Evolutionary conservation across 2,888 invertebrate genomes (phyloP), one percentile per base, ranked within the genome.

Genomic region (Lysandra bellargus): DNA sequence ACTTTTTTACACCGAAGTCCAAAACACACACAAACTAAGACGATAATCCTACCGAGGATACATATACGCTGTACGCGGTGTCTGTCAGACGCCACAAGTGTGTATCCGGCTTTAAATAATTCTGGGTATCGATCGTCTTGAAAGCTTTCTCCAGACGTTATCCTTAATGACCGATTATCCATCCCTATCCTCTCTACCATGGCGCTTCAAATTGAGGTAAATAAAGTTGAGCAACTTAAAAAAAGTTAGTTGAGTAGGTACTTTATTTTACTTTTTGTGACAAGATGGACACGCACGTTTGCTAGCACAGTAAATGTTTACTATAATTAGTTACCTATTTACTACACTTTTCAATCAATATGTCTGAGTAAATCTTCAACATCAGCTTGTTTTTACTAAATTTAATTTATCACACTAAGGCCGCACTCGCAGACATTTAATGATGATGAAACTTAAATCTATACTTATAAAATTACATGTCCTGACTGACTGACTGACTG

Each of bases 121-220:
- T 49, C 53, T 57, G 23, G 14, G 76, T 76, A 76, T 76, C 76
- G 76, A 76, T 76, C 76, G 76, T 76, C 76, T 57, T 76, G 76
- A 76, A 76, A 76, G 76, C 76, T 53, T 76, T 57, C 76, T 30
- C 76, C 76, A 76, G 76, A 76, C 76, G 76, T 76, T 76, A 76
- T 76, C 76, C 76, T 53, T 76, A 57, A 76, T 76, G 53, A 53
- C 57, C 76, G 57, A 76, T 76, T 53, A 76, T 76, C 76, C 76
- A 33, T 76, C 76, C 33, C 76, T 57, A 57, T 57, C 76, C 53
- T 76, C 76, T 76, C 75, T 3, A 23, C n/a, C 49, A 5, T 57
- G 33, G 49, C 17, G 49, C 30, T 53, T 30, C 53, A 53, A 76
- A 76, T 57, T 57, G 76, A 53, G 17, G 9, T 5, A 57, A 76